Percentiles rank a stretch among this genome's conserved stretches.
phyloP scores from a whole-genome alignment of 1,140 invertebrate species.

The Euschistus heros region DNA sequence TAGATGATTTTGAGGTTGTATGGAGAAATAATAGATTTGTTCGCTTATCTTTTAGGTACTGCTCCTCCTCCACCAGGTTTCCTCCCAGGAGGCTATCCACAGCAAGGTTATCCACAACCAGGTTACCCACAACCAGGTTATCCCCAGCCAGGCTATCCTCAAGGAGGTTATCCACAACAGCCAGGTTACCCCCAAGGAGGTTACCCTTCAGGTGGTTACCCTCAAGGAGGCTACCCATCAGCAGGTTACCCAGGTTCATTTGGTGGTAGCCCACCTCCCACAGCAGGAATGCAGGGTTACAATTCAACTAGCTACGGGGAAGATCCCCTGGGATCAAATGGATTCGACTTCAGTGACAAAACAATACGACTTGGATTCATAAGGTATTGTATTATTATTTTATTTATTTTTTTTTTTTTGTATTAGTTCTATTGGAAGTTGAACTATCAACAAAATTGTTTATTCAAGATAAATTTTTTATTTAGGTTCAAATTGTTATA shows the following conservation, averaged over 20 bases:
- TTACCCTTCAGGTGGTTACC: slow-evolving; percentile 12
- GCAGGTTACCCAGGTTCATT: background rate
- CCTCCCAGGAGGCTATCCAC: slow-evolving; percentile 23
- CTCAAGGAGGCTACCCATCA: slow-evolving; percentile 11
- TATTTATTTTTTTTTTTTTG: too few relatives aligned
- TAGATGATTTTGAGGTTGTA: too few relatives aligned
- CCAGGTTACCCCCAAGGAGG: slow-evolving; percentile 14
- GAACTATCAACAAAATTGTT: too few relatives aligned
- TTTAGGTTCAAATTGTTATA: too few relatives aligned
- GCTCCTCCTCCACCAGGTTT: slow-evolving; percentile 20
- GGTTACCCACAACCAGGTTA: slow-evolving; percentile 19
- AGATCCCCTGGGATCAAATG: slow-evolving; percentile 41
- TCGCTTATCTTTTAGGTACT: background rate
- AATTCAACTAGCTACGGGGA: slow-evolving; percentile 36
- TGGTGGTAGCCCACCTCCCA: background rate
- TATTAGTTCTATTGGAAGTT: too few relatives aligned
- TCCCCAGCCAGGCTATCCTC: slow-evolving; percentile 21
- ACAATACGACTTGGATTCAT: slow-evolving; percentile 63
- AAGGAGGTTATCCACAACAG: slow-evolving; percentile 13
- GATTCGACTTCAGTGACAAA: slow-evolving; percentile 48
- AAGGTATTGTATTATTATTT: slow-evolving; percentile 40
- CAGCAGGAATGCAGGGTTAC: slow-evolving; percentile 1
- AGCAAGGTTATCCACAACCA: slow-evolving; percentile 14
- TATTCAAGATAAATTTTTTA: too few relatives aligned
- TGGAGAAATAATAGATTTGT: background rate